A percentile compares a stretch with the other conserved stretches of the same genome.
phyloP scores from a whole-genome alignment of 2,888 invertebrate genomes.

The Drosophila meridionalis region DNA sequence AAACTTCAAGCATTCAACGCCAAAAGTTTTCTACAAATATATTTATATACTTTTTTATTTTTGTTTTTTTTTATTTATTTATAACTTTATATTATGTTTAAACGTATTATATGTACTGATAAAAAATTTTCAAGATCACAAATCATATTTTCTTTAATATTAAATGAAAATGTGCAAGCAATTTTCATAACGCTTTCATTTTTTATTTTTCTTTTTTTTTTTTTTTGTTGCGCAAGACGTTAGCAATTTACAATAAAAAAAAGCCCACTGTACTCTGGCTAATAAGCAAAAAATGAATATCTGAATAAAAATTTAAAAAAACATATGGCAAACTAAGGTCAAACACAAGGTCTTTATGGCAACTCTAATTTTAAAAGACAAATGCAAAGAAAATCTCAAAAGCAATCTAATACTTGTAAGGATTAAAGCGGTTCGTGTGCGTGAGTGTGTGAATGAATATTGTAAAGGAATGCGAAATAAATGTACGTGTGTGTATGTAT shows the following conservation, averaged over 20 bases:
- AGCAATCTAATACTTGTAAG: slow-evolving; percentile 6
- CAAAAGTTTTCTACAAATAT: slow-evolving; percentile 53
- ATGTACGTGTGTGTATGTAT: slow-evolving; percentile 3
- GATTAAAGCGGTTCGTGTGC: background rate
- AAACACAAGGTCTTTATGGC: slow-evolving; percentile 34
- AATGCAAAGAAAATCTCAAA: background rate
- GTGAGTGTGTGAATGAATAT: background rate
- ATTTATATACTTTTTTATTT: slow-evolving; percentile 49
- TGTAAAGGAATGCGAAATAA: slow-evolving; percentile 13
- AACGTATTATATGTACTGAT: slow-evolving; percentile 71
- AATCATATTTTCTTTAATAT: slow-evolving; percentile 65
- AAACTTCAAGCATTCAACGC: slow-evolving; percentile 77
- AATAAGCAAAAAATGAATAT: slow-evolving; percentile 2
- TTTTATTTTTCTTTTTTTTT: background rate
- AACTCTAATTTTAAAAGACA: slow-evolving; percentile 16
- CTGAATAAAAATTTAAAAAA: background rate
- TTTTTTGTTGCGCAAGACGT: slow-evolving; percentile 12
- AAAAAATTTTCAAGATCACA: slow-evolving; percentile 76
- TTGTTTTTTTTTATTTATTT: slow-evolving; percentile 39
- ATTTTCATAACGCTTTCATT: slow-evolving; percentile 40
- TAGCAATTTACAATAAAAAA: slow-evolving; percentile 32
- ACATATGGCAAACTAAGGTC: slow-evolving; percentile 10
- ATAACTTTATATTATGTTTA: slow-evolving; percentile 67
- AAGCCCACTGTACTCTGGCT: slow-evolving; percentile 18
- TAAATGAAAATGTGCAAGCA: slow-evolving; percentile 39